A percentile compares a stretch with the other conserved stretches of the same genome.
Conservation (phyloP, 2,113 vertebrate genomes). For the Dicentrarchus labrax region DNA sequence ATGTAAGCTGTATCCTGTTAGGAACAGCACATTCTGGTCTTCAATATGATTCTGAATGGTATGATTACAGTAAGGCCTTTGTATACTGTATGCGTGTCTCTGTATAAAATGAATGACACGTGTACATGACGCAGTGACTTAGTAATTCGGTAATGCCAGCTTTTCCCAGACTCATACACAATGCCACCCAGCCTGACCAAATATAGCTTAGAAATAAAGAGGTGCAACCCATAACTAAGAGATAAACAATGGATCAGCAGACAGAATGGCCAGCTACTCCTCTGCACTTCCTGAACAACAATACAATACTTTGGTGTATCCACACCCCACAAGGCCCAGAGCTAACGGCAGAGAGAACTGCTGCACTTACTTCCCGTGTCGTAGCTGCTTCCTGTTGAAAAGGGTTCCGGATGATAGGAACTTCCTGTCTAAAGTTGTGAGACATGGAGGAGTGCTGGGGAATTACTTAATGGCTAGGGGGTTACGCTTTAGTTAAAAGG, state of each 20-base stretch:
- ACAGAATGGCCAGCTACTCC: slow-evolving; percentile 68
- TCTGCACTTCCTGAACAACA: slow-evolving; percentile 83
- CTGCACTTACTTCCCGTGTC: slow-evolving; percentile 78
- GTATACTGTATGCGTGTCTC: background rate
- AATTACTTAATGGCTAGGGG: slow-evolving; percentile 1
- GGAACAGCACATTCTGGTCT: slow-evolving; percentile 25
- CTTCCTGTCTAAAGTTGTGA: slow-evolving; percentile 76
- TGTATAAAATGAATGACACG: slow-evolving; percentile 10
- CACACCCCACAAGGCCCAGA: slow-evolving; percentile 60
- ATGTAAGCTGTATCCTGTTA: slow-evolving; percentile 29
- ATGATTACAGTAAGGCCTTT: slow-evolving; percentile 39
- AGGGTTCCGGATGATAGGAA: slow-evolving; percentile 71
- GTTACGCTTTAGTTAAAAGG: background rate
- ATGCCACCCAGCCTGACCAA: slow-evolving; percentile 66
- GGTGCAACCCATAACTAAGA: slow-evolving; percentile 53
- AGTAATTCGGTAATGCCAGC: slow-evolving; percentile 49
- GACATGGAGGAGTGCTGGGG: slow-evolving; percentile 33
- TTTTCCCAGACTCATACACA: slow-evolving; percentile 64
- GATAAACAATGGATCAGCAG: slow-evolving; percentile 77
- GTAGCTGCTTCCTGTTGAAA: slow-evolving; percentile 79
- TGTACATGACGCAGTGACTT: slow-evolving; percentile 38
- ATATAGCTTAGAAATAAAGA: slow-evolving; percentile 64
- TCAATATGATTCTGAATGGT: slow-evolving; percentile 13
- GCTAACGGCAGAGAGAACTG: slow-evolving; percentile 57
- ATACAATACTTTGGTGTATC: slow-evolving; percentile 64